Evolutionary conservation across 1,140 invertebrate genomes (phyloP), one percentile per base, ranked within the genome.

Genomic region (Diorhabda elongata): DNA sequence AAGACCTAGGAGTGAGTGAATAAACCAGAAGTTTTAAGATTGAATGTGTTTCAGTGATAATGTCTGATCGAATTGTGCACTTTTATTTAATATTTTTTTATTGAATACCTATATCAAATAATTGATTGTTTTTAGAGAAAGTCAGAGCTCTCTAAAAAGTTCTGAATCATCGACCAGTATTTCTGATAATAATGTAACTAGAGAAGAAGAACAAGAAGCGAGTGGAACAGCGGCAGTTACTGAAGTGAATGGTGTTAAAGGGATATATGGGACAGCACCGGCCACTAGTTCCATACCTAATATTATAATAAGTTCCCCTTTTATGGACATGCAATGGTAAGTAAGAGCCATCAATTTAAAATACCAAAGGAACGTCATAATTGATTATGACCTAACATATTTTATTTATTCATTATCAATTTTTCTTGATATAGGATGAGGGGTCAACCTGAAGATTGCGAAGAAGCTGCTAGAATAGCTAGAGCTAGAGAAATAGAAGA

Each of bases 401-500:
- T 9, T 59, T 57, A 68, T 42, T 62, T 6, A 44, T 69, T 26
- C 11, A 62, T 56, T 11, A n/a, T 69, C 4, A 43, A 45, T 61
- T 42, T n/a, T 70, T 71, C 83, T 26, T 26, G 26, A 26, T 26
- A 26, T 84, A 68, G 83, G 85, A 78, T 87, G 86, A 72, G 74
- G 58, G 71, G 74, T 58, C 68, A 73, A 5, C 79, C 79, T 62
- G 86, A 89, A 74, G 90, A 93, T 80, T 89, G 88, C 75, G 91
- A 92, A 79, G 90, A 91, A 80, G 82, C 86, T 66, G 88, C 89
- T 26, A 84, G 89, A 65, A 80, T 87, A 60, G 87, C 91, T 76
- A 81, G 91, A 72, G 90, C 90, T 2, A 82, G 87, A 68, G 91
- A 93, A 83, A 92, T 92, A 80, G 89, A 88, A 70, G 88, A 91